These are phyloP conservation scores for Bombus fervidus DNA, from an alignment of 1,140 invertebrate genomes.

Conservation along the genomic window DNA sequence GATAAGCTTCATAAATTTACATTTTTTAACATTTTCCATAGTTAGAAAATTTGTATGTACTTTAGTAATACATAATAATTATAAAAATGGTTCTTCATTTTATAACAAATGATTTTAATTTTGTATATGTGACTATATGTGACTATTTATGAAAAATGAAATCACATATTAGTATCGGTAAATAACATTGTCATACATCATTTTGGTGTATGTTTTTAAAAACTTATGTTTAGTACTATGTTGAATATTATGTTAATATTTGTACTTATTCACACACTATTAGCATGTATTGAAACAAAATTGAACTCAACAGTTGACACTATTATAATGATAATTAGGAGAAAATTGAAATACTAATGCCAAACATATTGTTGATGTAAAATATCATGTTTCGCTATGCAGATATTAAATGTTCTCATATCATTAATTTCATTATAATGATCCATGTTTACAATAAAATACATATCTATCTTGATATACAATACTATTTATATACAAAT, in stretches of 20 bases:
- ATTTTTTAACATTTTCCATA: not conserved
- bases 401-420: not conserved
- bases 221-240: conserved; percentile 6
- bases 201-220: conserved; percentile 2
- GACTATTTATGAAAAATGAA: conserved; percentile 4
- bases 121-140: conserved; percentile 13
- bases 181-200: conserved; percentile 12
- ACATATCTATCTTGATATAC: not conserved
- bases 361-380: not conserved
- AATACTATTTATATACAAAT: conserved; percentile 14
- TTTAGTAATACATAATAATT: conserved; percentile 14
- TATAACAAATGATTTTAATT: conserved; percentile 2
- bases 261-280: conserved; percentile 19
- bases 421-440: conserved; percentile 1
- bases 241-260: conserved; percentile 18
- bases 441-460: conserved; percentile 5
- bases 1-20: conserved; percentile 6
- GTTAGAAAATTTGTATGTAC: conserved; percentile 4
- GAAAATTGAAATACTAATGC: conserved; percentile 10
- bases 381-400: not conserved
- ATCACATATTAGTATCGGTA: not conserved
- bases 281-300: conserved; percentile 30
- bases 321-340: not conserved
- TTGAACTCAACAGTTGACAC: not conserved
- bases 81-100: not conserved